Evolutionary conservation across 2,888 invertebrate species (phyloP).

Genomic region (Pristionchus mayeri): DNA sequence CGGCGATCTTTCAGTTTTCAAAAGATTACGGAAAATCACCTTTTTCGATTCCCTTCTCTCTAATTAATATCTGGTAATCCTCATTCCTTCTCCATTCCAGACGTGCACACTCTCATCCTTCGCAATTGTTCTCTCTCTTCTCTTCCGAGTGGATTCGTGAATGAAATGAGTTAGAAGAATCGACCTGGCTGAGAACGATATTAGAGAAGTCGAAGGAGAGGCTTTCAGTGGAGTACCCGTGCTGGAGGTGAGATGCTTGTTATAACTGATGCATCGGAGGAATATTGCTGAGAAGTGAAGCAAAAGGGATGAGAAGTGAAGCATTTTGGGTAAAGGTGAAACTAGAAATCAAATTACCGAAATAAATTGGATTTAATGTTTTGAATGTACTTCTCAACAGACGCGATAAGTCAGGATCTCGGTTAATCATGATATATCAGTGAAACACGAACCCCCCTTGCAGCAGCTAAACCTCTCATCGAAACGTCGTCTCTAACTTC

Average conservation of each 20-base stretch:
- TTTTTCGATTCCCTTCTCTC: too few relatives aligned
- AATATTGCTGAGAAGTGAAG: too few relatives aligned
- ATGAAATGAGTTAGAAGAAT: neutral
- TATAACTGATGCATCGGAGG: too few relatives aligned
- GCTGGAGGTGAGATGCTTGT: neutral
- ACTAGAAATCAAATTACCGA: too few relatives aligned
- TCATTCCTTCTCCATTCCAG: neutral
- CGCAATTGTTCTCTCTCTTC: conserved; percentile 3
- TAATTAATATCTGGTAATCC: too few relatives aligned
- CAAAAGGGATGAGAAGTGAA: too few relatives aligned
- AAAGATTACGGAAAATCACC: too few relatives aligned
- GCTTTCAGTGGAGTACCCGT: neutral
- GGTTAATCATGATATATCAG: neutral
- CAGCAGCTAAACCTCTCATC: neutral
- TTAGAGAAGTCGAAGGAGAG: neutral
- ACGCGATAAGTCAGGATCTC: too few relatives aligned
- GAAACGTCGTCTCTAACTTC: conserved; percentile 35
- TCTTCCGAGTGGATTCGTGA: neutral
- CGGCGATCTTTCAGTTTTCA: too few relatives aligned
- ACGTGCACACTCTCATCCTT: neutral
- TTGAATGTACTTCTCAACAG: too few relatives aligned
- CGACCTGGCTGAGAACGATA: neutral
- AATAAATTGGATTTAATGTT: too few relatives aligned
- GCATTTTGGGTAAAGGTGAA: too few relatives aligned
- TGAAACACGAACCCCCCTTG: neutral